phyloP scores from a whole-genome alignment of 1,140 invertebrate species.

The Drepana arcuata region DNA sequence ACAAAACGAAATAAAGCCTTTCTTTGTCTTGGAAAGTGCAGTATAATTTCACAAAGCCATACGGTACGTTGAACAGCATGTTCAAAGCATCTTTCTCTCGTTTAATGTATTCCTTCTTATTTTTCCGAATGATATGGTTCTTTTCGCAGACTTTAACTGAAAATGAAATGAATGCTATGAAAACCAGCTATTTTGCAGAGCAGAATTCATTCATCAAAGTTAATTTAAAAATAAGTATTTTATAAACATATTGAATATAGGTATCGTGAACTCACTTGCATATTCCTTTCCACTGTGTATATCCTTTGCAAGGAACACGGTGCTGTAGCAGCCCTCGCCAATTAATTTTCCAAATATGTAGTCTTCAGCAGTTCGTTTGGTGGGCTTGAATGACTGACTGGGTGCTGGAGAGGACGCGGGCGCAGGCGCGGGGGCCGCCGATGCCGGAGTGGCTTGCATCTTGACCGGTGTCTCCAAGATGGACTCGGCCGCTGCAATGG shows the following conservation, averaged over 20 bases:
- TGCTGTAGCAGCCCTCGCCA: conserved; percentile 97
- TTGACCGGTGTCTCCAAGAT: conserved; percentile 48
- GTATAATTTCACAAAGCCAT: conserved; percentile 94
- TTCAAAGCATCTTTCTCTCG: conserved; percentile 93
- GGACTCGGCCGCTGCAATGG: conserved; percentile 51
- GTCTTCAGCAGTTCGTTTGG: conserved; percentile 85
- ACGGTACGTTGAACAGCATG: conserved; percentile 77
- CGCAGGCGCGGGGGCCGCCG: conserved; percentile 34
- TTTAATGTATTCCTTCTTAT: conserved; percentile 93
- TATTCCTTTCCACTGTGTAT: conserved; percentile 90
- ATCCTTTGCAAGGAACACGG: conserved; percentile 94
- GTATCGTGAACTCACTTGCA: conserved; percentile 85
- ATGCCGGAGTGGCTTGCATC: conserved; percentile 52
- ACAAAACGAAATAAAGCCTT: conserved; percentile 96
- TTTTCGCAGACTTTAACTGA: conserved; percentile 98
- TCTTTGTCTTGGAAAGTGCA: conserved; percentile 97
- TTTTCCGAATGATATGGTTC: conserved; percentile 90
- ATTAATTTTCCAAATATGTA: conserved; percentile 96
- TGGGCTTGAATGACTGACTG: conserved; percentile 60
- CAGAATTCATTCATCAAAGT: too few species aligned
- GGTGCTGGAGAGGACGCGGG: conserved; percentile 43
- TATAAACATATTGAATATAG: too few species aligned
- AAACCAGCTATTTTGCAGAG: too few species aligned
- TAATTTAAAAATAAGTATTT: too few species aligned
- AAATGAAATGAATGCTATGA: too few species aligned